Percentiles rank a stretch among this genome's conserved stretches.
These are phyloP conservation scores for Bradypodion pumilum DNA, from an alignment of 2,797 vertebrate genomes.

Conservation along the genomic window DNA sequence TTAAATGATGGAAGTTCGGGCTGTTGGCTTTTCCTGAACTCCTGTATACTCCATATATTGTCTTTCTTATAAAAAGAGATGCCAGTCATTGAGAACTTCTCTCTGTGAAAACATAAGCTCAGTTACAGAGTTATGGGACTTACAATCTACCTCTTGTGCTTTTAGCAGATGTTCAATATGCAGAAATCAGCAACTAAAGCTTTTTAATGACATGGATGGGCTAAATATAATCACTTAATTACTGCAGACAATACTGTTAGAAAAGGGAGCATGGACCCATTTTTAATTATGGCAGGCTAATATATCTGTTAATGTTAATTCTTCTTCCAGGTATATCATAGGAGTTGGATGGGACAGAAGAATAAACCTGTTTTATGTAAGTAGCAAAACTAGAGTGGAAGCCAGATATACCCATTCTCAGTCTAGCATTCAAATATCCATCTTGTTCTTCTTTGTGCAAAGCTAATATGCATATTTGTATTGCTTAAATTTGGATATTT, in stretches of 20 bases:
- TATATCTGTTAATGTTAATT: neutral
- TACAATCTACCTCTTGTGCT: neutral
- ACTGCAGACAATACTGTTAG: neutral
- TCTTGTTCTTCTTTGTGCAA: neutral
- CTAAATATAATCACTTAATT: neutral
- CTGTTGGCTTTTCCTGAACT: neutral
- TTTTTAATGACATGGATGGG: neutral
- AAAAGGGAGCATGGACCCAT: neutral
- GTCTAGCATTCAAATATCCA: neutral
- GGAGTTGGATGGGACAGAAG: constrained; percentile 80
- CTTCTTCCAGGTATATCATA: constrained; percentile 73
- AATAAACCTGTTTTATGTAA: constrained; percentile 81
- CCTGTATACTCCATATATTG: neutral
- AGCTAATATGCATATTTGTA: neutral
- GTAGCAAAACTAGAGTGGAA: constrained; percentile 50
- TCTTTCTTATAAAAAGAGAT: neutral
- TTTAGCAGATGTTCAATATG: neutral
- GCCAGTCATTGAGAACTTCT: neutral
- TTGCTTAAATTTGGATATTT: neutral
- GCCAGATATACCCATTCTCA: neutral
- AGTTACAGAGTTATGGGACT: neutral
- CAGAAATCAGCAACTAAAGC: neutral
- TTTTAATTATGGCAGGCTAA: neutral
- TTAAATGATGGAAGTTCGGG: neutral
- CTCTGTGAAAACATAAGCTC: too few relatives aligned